phyloP scores from a whole-genome alignment of 2,888 invertebrate genomes.

The Gerris lacustris region DNA sequence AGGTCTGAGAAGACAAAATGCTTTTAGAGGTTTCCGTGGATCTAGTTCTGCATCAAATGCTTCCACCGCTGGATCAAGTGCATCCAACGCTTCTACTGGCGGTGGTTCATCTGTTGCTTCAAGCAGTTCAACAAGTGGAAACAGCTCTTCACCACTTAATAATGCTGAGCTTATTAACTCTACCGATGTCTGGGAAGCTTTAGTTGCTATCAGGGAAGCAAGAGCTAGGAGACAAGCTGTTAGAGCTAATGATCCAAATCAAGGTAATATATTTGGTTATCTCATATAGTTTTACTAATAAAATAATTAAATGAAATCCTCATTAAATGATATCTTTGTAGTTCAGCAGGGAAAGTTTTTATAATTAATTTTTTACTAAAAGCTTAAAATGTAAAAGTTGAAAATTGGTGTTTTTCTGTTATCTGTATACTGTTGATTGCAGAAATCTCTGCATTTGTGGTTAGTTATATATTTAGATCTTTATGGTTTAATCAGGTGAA shows the following conservation, averaged over 20 bases:
- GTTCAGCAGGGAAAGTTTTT: too few species aligned
- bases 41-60: background rate
- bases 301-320: background rate
- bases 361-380: too few species aligned
- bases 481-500: too few species aligned
- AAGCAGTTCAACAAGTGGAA: background rate
- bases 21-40: conserved; percentile 23
- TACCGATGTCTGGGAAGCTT: conserved; percentile 55
- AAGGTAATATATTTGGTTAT: background rate
- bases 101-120: conserved; percentile 13
- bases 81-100: conserved; percentile 12
- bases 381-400: too few species aligned
- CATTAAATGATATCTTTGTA: background rate
- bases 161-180: conserved; percentile 34
- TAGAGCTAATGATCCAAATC: background rate
- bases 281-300: background rate
- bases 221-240: conserved; percentile 33
- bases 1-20: conserved; percentile 24
- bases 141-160: conserved; percentile 7
- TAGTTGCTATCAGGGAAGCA: conserved; percentile 52
- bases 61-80: background rate
- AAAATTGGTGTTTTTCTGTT: too few species aligned
- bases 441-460: too few species aligned
- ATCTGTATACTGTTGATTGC: too few species aligned
- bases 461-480: too few species aligned